These are phyloP conservation scores for Meandrusa payeni DNA, from an alignment of 2,888 invertebrate genomes.

Conservation along the genomic window DNA sequence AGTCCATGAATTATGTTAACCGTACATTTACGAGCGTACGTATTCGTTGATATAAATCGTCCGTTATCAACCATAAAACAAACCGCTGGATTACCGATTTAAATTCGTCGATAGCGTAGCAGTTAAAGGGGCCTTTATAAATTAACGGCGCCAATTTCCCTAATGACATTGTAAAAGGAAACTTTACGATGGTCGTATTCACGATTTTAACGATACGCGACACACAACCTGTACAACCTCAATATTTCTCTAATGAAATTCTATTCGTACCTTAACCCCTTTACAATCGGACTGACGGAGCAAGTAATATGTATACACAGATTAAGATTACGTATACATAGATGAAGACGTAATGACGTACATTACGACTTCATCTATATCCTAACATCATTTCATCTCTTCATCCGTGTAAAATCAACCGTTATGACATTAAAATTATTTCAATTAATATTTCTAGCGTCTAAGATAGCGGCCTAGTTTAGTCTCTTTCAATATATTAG, in stretches of 20 bases:
- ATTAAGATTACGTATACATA: too few relatives aligned
- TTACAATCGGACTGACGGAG: too few relatives aligned
- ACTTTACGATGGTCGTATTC: constrained; percentile 66
- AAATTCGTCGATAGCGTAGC: constrained; percentile 71
- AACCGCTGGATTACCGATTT: constrained; percentile 74
- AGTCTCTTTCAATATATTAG: too few relatives aligned
- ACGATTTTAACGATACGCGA: constrained; percentile 45
- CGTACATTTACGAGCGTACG: constrained; percentile 48
- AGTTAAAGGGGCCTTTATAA: constrained; percentile 69
- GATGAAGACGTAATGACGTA: too few relatives aligned
- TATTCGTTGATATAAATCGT: constrained; percentile 60
- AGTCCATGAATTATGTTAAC: constrained; percentile 52
- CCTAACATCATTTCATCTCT: too few relatives aligned
- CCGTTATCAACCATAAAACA: constrained; percentile 71
- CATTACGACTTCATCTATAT: too few relatives aligned
- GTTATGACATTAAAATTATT: too few relatives aligned
- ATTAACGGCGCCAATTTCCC: constrained; percentile 77
- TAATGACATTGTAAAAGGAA: constrained; percentile 78
- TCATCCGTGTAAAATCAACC: too few relatives aligned
- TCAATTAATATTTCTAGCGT: too few relatives aligned
- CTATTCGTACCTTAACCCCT: not conserved
- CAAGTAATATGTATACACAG: too few relatives aligned
- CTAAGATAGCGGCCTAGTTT: too few relatives aligned
- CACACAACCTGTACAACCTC: constrained; percentile 10
- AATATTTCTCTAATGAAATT: constrained; percentile 11